A percentile compares a stretch with the other conserved stretches of the same genome.
These are phyloP conservation scores for Philhelius pedissequus DNA, from an alignment of 2,888 invertebrate genomes.

Conservation along the genomic window DNA sequence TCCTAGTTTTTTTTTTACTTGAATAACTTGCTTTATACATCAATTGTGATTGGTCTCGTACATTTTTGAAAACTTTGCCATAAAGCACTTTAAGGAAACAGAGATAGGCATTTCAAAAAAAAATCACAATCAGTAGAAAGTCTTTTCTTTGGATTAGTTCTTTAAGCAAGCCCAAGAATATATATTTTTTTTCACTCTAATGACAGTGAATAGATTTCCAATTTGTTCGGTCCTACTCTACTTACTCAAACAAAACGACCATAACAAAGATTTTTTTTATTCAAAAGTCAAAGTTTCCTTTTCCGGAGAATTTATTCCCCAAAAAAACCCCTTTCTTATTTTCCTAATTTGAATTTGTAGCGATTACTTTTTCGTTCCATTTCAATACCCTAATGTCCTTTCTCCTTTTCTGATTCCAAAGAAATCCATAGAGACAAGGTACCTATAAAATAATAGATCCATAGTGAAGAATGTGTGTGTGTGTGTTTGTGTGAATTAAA, in stretches of 20 bases:
- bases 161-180: slow-evolving; percentile 1
- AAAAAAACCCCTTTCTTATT: slow-evolving; percentile 15
- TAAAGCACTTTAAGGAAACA: background rate
- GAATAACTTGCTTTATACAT: background rate
- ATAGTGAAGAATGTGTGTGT: background rate
- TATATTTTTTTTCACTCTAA: background rate
- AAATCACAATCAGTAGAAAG: slow-evolving; percentile 4
- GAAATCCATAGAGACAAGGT: background rate
- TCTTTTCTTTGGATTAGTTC: background rate
- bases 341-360: slow-evolving; percentile 50
- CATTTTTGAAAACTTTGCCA: too few species aligned
- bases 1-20: too few species aligned
- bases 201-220: slow-evolving; percentile 45
- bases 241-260: background rate
- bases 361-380: slow-evolving; percentile 1
- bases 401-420: too few species aligned
- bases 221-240: background rate
- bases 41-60: too few species aligned
- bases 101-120: slow-evolving; percentile 14
- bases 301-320: slow-evolving; percentile 1
- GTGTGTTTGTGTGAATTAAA: slow-evolving; percentile 42
- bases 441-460: background rate
- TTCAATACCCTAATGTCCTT: slow-evolving; percentile 19
- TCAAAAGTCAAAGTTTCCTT: slow-evolving; percentile 3
- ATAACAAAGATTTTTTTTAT: slow-evolving; percentile 2